phyloP scores from a whole-genome alignment of 2,797 vertebrate species.

The Micromesistius poutassou region DNA sequence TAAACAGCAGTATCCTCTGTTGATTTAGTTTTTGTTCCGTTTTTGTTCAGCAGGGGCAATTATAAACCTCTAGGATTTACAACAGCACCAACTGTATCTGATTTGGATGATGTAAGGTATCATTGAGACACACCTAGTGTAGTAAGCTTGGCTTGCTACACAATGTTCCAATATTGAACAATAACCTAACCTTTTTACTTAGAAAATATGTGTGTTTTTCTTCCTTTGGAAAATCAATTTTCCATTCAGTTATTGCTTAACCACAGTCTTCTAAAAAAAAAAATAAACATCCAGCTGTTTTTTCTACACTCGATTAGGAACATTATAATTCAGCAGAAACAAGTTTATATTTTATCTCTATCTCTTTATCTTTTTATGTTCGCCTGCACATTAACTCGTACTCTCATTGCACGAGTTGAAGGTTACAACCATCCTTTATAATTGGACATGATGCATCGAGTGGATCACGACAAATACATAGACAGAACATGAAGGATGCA shows the following conservation, averaged over 20 bases:
- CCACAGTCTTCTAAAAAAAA: neutral
- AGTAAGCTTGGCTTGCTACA: neutral
- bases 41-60: neutral
- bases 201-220: neutral
- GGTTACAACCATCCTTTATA: neutral
- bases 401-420: neutral
- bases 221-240: neutral
- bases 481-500: neutral
- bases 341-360: neutral
- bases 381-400: neutral
- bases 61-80: neutral
- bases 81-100: neutral
- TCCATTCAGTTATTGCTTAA: neutral
- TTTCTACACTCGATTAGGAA: neutral
- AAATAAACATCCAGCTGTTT: neutral
- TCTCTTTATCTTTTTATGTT: neutral
- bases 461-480: conserved; percentile 3
- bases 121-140: neutral
- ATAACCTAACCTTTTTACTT: neutral
- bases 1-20: neutral
- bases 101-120: neutral
- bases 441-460: neutral
- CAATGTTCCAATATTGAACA: neutral
- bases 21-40: neutral
- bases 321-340: neutral